Evolutionary conservation across 2,113 vertebrate species (phyloP).

Genomic region (Oxyura jamaicensis): DNA sequence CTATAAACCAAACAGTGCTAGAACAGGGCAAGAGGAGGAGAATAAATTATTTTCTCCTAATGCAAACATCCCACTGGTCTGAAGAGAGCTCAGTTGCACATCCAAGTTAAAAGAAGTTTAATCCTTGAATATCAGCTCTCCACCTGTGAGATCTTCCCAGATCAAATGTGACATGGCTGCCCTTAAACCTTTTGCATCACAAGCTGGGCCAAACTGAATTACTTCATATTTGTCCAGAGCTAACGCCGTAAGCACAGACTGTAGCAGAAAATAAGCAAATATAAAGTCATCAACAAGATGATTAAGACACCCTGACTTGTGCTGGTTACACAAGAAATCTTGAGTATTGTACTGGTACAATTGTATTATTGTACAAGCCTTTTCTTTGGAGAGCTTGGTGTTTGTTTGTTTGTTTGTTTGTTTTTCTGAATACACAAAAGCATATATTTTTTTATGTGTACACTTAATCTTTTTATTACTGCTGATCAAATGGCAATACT

Average conservation of each 20-base stretch:
- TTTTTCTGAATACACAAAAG: background rate
- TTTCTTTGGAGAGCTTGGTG: background rate
- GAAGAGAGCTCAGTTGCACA: background rate
- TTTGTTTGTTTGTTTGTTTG: background rate
- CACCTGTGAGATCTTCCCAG: background rate
- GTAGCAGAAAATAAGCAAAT: background rate
- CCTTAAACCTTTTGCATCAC: background rate
- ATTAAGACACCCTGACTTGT: background rate
- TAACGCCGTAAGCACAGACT: accelerated
- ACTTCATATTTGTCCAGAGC: background rate
- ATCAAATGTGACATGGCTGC: background rate
- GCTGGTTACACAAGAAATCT: background rate
- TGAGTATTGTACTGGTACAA: background rate
- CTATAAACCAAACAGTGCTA: background rate
- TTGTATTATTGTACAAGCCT: too few relatives aligned
- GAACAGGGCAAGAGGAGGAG: background rate
- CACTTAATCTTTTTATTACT: background rate
- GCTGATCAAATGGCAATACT: background rate
- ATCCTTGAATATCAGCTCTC: background rate
- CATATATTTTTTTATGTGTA: background rate
- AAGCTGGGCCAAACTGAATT: background rate
- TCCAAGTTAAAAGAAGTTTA: background rate
- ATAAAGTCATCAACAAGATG: background rate
- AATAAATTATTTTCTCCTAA: background rate
- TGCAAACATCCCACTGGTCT: accelerated